phyloP scores from a whole-genome alignment of 2,888 invertebrate genomes.

The Acanthosepion lycidas region DNA sequence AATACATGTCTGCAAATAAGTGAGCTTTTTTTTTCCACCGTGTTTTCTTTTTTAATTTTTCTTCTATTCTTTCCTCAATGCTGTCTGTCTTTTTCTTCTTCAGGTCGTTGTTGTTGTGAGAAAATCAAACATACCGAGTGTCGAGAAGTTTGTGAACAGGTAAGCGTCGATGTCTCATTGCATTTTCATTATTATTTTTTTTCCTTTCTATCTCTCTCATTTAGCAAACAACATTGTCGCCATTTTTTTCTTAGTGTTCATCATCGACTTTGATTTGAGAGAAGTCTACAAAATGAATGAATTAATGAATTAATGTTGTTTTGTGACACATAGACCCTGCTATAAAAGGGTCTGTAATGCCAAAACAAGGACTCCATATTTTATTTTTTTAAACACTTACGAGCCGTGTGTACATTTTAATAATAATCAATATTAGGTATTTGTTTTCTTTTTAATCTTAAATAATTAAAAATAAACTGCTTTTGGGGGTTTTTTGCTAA shows the following conservation, averaged over 20 bases:
- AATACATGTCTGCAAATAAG: too few relatives aligned
- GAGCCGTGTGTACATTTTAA: too few relatives aligned
- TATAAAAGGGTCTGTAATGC: background rate
- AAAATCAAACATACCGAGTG: background rate
- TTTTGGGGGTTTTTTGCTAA: too few relatives aligned
- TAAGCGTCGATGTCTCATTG: background rate
- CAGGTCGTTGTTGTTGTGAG: conserved; percentile 13
- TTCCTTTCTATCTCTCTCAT: background rate
- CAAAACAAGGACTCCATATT: too few relatives aligned
- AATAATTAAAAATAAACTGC: too few relatives aligned
- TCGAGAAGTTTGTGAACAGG: conserved; percentile 22
- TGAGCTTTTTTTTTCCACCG: background rate
- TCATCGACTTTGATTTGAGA: background rate
- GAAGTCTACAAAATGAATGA: background rate
- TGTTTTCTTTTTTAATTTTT: background rate
- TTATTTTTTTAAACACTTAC: too few relatives aligned
- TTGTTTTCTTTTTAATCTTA: too few relatives aligned
- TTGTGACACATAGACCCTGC: too few relatives aligned
- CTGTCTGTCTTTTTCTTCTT: background rate
- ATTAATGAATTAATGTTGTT: background rate
- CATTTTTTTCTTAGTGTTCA: background rate
- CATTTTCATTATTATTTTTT: background rate
- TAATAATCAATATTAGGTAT: too few relatives aligned
- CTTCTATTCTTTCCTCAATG: background rate
- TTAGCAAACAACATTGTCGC: background rate